Base-by-base conservation (phyloP, 1,140 invertebrate species). In the Diorhabda carinulata region DNA sequence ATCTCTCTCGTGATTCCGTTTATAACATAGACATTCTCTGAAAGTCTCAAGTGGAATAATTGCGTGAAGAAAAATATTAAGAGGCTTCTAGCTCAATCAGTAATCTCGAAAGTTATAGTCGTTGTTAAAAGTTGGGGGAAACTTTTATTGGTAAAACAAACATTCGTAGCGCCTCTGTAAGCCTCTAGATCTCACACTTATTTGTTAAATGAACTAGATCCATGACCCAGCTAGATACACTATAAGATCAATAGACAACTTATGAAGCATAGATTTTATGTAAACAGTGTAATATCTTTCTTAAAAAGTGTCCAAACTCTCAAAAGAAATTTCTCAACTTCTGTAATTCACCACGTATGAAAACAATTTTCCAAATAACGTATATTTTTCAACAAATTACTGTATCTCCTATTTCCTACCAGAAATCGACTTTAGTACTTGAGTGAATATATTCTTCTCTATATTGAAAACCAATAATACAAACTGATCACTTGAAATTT, bases 11-110 rank as follows among this genome's bases (percentile, higher is more conserved):
- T 52, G n/a, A 52, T 52, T 52, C 3, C 6, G 47, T 4, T 8
- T 52, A 52, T 52, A 52, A 52, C 6, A 1, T 25, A 52, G 47
- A 52, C 47, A 52, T 52, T 52, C n/a, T 52, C 3, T 3, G 0
- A n/a, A 52, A 52, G 47, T 52, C 6, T 52, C 47, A 52, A 52
- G 47, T 8, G 47, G 47, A 52, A n/a, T 6, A 52, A 52, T n/a
- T 52, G 47, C n/a, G 47, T n/a, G 47, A 52, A 52, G 47, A 52
- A 52, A 52, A 52, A 52, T 52, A 52, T 52, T 52, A 52, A 52
- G 47, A 52, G 47, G 47, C 47, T n/a, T 52, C 47, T 52, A 52
- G 47, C 47, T 52, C 47, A 52, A 52, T 52, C 47, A 52, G 47
- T 52, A 52, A 52, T 52, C 47, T 52, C 6, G 47, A 52, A 52